phyloP scores from a whole-genome alignment of 2,888 invertebrate species.

The Rhagonycha lutea region DNA sequence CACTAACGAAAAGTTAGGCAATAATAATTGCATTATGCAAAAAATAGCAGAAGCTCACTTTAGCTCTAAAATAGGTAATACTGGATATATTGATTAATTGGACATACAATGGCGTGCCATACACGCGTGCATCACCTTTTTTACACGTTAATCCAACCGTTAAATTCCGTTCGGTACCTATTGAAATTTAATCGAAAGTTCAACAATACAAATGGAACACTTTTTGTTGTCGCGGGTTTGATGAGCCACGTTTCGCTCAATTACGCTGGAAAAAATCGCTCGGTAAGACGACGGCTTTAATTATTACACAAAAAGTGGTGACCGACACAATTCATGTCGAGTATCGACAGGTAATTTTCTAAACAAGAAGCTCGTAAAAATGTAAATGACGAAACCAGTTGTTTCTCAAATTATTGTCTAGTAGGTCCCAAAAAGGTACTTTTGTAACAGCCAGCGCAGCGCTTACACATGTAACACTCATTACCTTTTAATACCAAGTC shows the following conservation, averaged over 20 bases:
- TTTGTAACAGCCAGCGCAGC: neutral
- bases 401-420: neutral
- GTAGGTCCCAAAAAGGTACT: neutral
- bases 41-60: neutral
- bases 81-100: neutral
- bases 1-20: neutral
- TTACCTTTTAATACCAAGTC: conserved; percentile 1
- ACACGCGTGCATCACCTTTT: neutral
- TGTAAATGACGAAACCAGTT: neutral
- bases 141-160: neutral
- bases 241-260: neutral
- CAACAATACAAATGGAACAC: neutral
- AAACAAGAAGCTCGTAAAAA: neutral
- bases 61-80: neutral
- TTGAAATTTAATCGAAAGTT: neutral
- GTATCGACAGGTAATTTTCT: neutral
- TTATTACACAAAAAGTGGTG: neutral
- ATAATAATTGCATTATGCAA: neutral
- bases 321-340: neutral
- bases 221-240: neutral
- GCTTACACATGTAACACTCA: neutral
- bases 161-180: neutral
- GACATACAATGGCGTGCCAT: neutral
- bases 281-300: neutral
- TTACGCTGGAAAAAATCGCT: neutral